These are phyloP conservation scores for Pituophis catenifer DNA, from an alignment of 2,113 vertebrate genomes.

Conservation along the genomic window DNA sequence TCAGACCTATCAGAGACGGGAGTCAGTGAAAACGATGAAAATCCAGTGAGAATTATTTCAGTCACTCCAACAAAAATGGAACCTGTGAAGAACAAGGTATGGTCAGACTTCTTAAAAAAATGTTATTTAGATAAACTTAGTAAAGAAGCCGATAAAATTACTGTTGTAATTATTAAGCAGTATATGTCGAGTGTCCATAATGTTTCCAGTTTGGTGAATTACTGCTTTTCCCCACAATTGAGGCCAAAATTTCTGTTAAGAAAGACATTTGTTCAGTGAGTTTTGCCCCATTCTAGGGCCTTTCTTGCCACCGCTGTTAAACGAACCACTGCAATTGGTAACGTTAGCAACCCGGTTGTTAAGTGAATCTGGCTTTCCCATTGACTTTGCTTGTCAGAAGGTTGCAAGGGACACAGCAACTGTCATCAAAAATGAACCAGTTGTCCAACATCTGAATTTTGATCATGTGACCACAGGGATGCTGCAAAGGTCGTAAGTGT, in stretches of 20 bases:
- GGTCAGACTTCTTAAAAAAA: conserved; percentile 4
- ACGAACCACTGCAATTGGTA: too few species aligned
- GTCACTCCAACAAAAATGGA: conserved; percentile 80
- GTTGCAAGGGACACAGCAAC: too few species aligned
- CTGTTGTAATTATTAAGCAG: background rate
- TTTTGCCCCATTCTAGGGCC: too few species aligned
- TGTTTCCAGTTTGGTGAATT: background rate
- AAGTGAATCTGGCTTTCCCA: too few species aligned
- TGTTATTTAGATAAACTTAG: background rate
- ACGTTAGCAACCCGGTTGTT: too few species aligned
- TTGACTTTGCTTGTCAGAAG: too few species aligned
- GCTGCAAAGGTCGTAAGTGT: too few species aligned
- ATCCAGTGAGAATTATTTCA: conserved; percentile 86
- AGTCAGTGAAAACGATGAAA: conserved; percentile 94
- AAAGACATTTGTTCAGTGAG: background rate
- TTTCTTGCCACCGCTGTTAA: too few species aligned
- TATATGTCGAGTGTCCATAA: background rate
- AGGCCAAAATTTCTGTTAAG: background rate
- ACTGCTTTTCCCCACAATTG: background rate
- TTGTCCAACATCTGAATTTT: too few species aligned
- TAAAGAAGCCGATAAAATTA: fast-evolving
- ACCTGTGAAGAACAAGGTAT: conserved; percentile 79
- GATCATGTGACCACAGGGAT: too few species aligned
- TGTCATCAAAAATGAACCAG: too few species aligned
- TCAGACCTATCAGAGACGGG: conserved; percentile 84